These are phyloP conservation scores for Tinamus major DNA, from an alignment of 2,797 vertebrate species.

Conservation along the genomic window DNA sequence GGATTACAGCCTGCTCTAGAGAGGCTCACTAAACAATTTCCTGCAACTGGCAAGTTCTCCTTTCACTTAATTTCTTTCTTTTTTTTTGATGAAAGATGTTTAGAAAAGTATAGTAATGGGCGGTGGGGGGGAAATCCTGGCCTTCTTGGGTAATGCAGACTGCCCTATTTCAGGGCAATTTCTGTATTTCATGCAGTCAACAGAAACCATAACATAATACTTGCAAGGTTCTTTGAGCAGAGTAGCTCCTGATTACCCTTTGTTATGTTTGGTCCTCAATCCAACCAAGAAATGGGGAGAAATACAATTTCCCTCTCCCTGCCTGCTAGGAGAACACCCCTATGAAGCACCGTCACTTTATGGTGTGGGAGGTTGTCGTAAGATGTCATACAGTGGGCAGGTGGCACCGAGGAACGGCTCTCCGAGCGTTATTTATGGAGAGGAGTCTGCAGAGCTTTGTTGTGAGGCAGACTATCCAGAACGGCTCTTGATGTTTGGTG, in stretches of 20 bases:
- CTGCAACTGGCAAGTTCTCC: neutral
- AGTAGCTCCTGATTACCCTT: neutral
- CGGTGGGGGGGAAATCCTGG: neutral
- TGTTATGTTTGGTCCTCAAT: neutral
- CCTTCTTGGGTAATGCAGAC: neutral
- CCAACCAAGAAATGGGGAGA: neutral
- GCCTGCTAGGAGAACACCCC: neutral
- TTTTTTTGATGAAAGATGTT: neutral
- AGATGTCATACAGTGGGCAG: rapidly evolving
- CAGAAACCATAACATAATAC: neutral
- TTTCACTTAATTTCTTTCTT: neutral
- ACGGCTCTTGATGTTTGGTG: neutral
- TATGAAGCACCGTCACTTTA: neutral
- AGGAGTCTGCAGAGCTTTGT: neutral
- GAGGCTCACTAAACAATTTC: neutral
- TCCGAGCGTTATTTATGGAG: neutral
- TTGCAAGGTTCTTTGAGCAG: neutral
- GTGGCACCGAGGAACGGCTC: neutral
- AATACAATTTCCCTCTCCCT: neutral
- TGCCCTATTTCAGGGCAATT: rapidly evolving
- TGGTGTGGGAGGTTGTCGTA: neutral
- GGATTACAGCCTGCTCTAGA: neutral
- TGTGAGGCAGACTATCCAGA: neutral
- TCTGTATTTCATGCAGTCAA: neutral
- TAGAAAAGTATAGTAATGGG: neutral